Percentiles rank a stretch among this genome's conserved stretches.
Conservation (phyloP, 2,888 invertebrate species). For the Acanthoscelides obtectus region DNA sequence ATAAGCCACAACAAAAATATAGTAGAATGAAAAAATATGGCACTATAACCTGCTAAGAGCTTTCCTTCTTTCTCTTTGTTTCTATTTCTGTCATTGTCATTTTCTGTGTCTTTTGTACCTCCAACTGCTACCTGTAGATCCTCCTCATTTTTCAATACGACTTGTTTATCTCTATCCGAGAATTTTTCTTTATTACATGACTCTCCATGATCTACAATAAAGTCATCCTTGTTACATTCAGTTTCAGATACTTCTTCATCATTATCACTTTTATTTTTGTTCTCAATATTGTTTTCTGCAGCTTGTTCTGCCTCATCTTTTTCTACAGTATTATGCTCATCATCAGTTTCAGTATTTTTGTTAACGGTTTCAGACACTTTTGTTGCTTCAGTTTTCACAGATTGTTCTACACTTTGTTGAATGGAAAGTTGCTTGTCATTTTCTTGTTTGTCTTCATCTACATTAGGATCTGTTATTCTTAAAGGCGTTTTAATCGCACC, state of each 20-base stretch:
- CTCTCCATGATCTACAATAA: slow-evolving; percentile 1
- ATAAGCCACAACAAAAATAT: slow-evolving; percentile 65
- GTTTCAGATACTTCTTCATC: slow-evolving; percentile 2
- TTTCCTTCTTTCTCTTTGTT: slow-evolving; percentile 4
- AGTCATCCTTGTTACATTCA: slow-evolving; percentile 1
- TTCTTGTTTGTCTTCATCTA: neutral
- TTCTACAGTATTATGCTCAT: neutral
- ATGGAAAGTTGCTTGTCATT: neutral
- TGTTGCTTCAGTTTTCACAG: neutral
- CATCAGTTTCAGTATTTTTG: slow-evolving; percentile 1
- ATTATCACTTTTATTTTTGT: slow-evolving; percentile 7
- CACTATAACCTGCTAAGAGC: slow-evolving; percentile 23
- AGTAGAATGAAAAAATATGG: slow-evolving; percentile 67
- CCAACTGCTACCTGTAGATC: neutral
- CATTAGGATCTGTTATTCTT: slow-evolving; percentile 1
- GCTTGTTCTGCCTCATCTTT: slow-evolving; percentile 1
- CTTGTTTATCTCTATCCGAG: slow-evolving; percentile 4
- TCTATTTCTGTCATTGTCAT: neutral
- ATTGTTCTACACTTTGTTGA: neutral
- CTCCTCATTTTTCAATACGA: neutral
- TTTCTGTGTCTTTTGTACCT: slow-evolving; percentile 4
- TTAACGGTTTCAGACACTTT: neutral
- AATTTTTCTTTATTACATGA: neutral
- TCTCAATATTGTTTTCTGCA: neutral
- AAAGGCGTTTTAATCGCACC: neutral